Base-by-base conservation (phyloP, 2,113 vertebrate species). In the Centropristis striata region DNA sequence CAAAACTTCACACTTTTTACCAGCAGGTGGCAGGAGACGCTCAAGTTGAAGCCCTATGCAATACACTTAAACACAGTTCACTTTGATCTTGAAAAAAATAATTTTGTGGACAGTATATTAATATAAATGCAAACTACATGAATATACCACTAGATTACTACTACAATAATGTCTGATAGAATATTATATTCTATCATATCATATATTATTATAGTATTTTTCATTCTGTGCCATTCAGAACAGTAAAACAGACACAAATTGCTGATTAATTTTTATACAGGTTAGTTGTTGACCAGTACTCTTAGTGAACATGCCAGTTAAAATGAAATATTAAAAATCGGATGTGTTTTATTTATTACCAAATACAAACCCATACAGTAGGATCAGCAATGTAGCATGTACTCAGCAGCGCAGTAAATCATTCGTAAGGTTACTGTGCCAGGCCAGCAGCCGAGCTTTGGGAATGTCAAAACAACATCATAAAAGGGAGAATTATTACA, bases 1-100 rank as follows among this genome's bases (percentile, higher is more conserved):
- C 8, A 42, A 46, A 0, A 57, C 4, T 77, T 79, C 15, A 7
- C 10, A 9, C 66, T 78, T 69, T 2, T 50, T 14, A 78, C 90
- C 93, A 92, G 88, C 83, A 94, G 95, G 89, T 92, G 94, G 92
- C 94, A 92, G 88, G 8, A 90, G 67, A 91, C 64, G 78, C 84
- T 69, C 27, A 63, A 2, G 21, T 53, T 75, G 54, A 23, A 61
- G n/a, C 13, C n/a, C 1, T 3, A 36, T 13, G 46, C 25, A 72
- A 7, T 16, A 12, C 41, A 12, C 25, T 23, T 16, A 47, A 41
- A 28, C 9, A 63, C 42, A 68, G 20, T 53, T 73, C 49, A 73
- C 73, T 61, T 15, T 71, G 58, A 68, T 15, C 8, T 25, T 66
- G 47, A 57, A 28, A 21, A 54, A 42, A 18, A 25, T 8, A 16